Conservation (phyloP, 2,113 vertebrate species). For the Peromyscus leucopus region DNA sequence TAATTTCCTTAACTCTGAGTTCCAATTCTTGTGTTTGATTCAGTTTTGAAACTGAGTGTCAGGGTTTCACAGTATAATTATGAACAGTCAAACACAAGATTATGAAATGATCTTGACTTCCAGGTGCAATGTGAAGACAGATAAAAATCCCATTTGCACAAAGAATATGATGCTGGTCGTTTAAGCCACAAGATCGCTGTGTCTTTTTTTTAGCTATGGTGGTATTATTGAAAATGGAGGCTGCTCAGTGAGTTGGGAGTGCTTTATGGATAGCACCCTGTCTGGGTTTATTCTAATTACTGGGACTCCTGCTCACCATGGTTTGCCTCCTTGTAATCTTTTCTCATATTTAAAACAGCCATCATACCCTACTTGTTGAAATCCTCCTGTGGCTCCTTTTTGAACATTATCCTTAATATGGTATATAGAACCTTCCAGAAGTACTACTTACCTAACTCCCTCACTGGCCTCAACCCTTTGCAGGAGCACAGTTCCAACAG, state of each 20-base stretch:
- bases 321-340: not conserved
- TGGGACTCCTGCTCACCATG: not conserved
- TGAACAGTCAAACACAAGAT: slow-evolving; percentile 1
- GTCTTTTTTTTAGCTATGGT: not conserved
- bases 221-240: slow-evolving; percentile 15
- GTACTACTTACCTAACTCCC: not conserved
- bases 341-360: not conserved
- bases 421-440: not conserved
- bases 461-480: not conserved
- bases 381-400: slow-evolving; percentile 3
- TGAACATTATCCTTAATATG: slow-evolving; percentile 24
- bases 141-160: slow-evolving; percentile 13
- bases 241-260: not conserved
- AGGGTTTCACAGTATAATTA: slow-evolving; percentile 5
- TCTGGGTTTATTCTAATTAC: not conserved
- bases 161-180: not conserved
- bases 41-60: slow-evolving; percentile 35
- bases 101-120: slow-evolving; percentile 10
- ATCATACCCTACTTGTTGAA: not conserved
- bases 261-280: not conserved
- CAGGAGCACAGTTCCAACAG: not conserved
- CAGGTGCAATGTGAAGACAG: slow-evolving; percentile 32
- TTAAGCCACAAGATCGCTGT: not conserved
- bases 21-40: slow-evolving; percentile 44
- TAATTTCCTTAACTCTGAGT: slow-evolving; percentile 29